phyloP scores from a whole-genome alignment of 2,888 invertebrate species.

The Mylabris sibirica region DNA sequence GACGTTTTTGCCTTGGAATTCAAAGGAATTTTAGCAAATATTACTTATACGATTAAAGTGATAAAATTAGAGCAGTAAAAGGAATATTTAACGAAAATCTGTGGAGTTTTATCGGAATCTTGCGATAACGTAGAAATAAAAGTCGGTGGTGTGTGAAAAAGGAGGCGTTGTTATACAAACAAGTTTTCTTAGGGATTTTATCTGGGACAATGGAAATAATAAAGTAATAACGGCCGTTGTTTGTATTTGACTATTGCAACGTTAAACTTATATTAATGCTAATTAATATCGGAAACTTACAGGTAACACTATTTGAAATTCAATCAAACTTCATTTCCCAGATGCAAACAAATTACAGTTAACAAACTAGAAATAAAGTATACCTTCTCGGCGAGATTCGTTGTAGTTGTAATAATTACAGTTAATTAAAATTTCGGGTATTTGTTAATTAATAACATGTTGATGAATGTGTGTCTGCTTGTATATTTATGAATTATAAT shows the following conservation, averaged over 20 bases:
- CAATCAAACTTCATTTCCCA: constrained; percentile 2
- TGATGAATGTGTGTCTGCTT: not conserved
- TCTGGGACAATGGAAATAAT: too few relatives aligned
- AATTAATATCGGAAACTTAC: not conserved
- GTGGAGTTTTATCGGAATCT: not conserved
- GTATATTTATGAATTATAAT: not conserved
- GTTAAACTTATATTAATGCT: not conserved
- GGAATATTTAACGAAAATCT: not conserved
- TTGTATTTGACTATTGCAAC: not conserved
- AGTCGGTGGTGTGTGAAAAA: not conserved
- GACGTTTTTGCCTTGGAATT: not conserved
- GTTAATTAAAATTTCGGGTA: constrained; percentile 35
- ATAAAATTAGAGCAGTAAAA: not conserved
- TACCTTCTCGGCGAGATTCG: not conserved
- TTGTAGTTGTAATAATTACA: constrained; percentile 10
- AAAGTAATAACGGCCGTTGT: too few relatives aligned
- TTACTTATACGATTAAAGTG: not conserved
- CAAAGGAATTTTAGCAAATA: not conserved
- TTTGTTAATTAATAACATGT: not conserved
- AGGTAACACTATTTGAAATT: not conserved
- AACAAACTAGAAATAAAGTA: not conserved
- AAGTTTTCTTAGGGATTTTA: too few relatives aligned
- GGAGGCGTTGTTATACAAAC: too few relatives aligned
- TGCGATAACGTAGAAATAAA: not conserved
- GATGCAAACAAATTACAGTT: not conserved